Evolutionary conservation across 1,140 invertebrate species (phyloP).

Genomic region (Pentalonia nigronervosa): DNA sequence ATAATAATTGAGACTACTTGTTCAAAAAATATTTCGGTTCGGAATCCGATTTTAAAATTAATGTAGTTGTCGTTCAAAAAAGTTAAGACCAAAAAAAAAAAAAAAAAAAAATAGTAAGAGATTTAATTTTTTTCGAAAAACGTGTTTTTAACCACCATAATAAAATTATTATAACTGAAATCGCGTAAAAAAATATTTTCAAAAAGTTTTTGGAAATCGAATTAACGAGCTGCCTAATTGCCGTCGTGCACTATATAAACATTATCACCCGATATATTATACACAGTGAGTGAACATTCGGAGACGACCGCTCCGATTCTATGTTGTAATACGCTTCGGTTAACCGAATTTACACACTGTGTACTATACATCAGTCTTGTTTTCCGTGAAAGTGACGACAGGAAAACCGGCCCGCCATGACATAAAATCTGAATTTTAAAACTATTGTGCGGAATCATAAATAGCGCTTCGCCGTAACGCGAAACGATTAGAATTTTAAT

Average conservation of each 20-base stretch:
- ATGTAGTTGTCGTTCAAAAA: not conserved
- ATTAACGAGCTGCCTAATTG: no score
- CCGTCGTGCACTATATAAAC: no score
- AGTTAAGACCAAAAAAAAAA: not conserved
- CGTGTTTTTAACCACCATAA: no score
- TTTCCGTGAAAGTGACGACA: not conserved
- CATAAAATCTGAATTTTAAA: not conserved
- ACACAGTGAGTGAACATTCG: not conserved
- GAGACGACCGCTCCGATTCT: not conserved
- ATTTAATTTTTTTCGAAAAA: no score
- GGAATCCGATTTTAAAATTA: not conserved
- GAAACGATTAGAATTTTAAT: not conserved
- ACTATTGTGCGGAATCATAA: not conserved
- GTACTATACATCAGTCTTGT: not conserved
- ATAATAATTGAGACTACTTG: not conserved
- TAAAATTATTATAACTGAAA: no score
- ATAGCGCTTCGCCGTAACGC: not conserved
- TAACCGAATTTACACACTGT: not conserved
- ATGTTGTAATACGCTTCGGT: not conserved
- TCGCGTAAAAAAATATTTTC: no score
- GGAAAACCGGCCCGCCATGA: not conserved
- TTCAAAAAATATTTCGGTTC: not conserved
- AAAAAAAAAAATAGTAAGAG: no score
- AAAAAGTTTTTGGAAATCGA: no score
- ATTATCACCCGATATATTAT: no score